These are phyloP conservation scores for Cochlearius cochlearius DNA, from an alignment of 2,113 vertebrate species.

Conservation along the genomic window DNA sequence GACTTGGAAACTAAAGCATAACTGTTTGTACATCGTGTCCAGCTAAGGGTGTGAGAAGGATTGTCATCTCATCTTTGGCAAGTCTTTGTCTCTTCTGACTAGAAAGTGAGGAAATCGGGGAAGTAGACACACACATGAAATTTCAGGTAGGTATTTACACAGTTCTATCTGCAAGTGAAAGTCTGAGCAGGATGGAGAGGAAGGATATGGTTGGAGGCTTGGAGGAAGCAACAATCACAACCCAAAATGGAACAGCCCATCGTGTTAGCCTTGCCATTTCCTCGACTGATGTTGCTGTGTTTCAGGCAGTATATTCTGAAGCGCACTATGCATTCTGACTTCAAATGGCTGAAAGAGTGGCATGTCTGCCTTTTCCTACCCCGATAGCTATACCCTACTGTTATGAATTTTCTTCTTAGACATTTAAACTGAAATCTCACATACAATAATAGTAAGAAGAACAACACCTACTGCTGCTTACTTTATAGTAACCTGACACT, in stretches of 20 bases:
- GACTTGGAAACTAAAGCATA: not conserved
- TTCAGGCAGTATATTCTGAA: not conserved
- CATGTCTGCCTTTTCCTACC: not conserved
- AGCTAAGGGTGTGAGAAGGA: not conserved
- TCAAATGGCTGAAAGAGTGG: not conserved
- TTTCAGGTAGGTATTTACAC: not conserved
- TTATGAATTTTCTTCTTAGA: not conserved
- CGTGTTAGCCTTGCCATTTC: not conserved
- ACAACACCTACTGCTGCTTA: not conserved
- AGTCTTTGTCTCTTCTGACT: not conserved
- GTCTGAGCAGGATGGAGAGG: not conserved
- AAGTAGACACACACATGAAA: not conserved
- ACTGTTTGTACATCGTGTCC: not conserved
- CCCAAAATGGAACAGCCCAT: not conserved
- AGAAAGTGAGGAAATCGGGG: not conserved
- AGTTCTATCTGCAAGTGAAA: not conserved
- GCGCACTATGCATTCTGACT: not conserved
- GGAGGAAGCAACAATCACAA: not conserved
- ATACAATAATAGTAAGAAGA: not conserved
- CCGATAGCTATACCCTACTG: not conserved
- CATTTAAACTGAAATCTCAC: not conserved
- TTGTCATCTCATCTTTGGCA: not conserved
- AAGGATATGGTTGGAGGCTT: not conserved
- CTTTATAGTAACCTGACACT: not conserved
- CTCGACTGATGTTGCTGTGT: fast-evolving